These are phyloP conservation scores for Muscicapa comitata DNA, from an alignment of 2,797 vertebrate species.

Conservation along the genomic window DNA sequence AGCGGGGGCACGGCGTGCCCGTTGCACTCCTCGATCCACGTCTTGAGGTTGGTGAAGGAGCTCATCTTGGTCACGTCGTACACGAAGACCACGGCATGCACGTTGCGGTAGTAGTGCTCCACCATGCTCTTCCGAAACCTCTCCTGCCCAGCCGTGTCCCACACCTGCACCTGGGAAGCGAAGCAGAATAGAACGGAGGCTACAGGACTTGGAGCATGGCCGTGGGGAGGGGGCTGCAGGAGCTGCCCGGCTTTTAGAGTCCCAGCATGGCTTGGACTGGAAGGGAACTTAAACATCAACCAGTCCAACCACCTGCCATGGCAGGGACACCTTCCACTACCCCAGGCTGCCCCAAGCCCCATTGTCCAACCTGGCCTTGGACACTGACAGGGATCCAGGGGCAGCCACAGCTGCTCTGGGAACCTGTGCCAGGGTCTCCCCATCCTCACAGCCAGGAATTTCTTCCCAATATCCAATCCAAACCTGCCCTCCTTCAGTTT, in stretches of 20 bases:
- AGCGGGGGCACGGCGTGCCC: slow-evolving; percentile 89
- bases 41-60: slow-evolving; percentile 94
- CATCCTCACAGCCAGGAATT: background rate
- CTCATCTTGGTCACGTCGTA: slow-evolving; percentile 96
- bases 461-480: background rate
- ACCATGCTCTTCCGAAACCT: slow-evolving; percentile 98
- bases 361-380: fast-evolving
- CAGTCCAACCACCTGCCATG: too few relatives aligned
- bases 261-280: background rate
- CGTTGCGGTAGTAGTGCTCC: slow-evolving; percentile 95
- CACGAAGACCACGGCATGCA: slow-evolving; percentile 93
- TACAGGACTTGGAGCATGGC: background rate
- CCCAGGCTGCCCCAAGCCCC: background rate
- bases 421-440: background rate
- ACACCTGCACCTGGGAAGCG: slow-evolving; percentile 87
- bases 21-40: slow-evolving; percentile 96
- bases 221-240: background rate
- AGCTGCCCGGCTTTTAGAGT: background rate
- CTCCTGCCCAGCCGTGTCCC: slow-evolving; percentile 97
- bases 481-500: background rate
- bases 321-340: background rate
- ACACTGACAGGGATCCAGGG: background rate
- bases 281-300: background rate
- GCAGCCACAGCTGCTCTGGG: background rate
- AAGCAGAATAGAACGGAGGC: background rate